phyloP scores from a whole-genome alignment of 2,797 vertebrate species.

The Pipistrellus kuhlii region DNA sequence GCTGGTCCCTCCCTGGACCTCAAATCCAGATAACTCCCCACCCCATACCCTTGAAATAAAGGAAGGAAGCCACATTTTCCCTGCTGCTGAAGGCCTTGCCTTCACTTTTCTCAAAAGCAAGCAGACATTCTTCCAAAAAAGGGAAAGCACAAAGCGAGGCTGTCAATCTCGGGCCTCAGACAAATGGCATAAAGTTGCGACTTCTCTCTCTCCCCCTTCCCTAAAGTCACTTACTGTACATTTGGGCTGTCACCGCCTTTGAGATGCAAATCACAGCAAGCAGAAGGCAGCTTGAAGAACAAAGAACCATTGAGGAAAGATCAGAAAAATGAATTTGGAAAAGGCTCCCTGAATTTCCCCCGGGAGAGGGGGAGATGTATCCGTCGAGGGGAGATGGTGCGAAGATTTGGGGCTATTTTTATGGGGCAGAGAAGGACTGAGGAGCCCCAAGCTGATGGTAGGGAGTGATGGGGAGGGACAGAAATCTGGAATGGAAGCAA shows the following conservation, averaged over 20 bases:
- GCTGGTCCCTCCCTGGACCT: neutral
- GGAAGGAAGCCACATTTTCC: neutral
- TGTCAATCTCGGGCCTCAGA: conserved; percentile 72
- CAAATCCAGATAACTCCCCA: neutral
- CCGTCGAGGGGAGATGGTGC: neutral
- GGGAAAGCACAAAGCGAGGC: conserved; percentile 67
- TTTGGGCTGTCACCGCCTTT: conserved; percentile 75
- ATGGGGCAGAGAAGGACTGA: neutral
- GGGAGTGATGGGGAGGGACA: neutral
- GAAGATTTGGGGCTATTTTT: neutral
- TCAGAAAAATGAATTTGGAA: conserved; percentile 76
- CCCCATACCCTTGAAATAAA: neutral
- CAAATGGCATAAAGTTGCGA: conserved; percentile 65
- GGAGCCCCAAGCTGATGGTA: neutral
- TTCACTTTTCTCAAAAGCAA: conserved; percentile 57
- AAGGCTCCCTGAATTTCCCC: conserved; percentile 42
- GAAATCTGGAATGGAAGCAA: neutral
- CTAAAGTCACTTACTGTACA: conserved; percentile 69
- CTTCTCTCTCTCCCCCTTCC: conserved; percentile 13
- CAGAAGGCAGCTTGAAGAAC: conserved; percentile 69
- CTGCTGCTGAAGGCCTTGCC: conserved; percentile 29
- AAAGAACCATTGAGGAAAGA: conserved; percentile 71
- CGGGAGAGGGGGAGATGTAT: neutral
- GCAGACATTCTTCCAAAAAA: conserved; percentile 80
- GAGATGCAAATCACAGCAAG: conserved; percentile 80